Percentiles rank a stretch among this genome's conserved stretches.
These are phyloP conservation scores for Meganola albula DNA, from an alignment of 2,888 invertebrate genomes.

Conservation along the genomic window DNA sequence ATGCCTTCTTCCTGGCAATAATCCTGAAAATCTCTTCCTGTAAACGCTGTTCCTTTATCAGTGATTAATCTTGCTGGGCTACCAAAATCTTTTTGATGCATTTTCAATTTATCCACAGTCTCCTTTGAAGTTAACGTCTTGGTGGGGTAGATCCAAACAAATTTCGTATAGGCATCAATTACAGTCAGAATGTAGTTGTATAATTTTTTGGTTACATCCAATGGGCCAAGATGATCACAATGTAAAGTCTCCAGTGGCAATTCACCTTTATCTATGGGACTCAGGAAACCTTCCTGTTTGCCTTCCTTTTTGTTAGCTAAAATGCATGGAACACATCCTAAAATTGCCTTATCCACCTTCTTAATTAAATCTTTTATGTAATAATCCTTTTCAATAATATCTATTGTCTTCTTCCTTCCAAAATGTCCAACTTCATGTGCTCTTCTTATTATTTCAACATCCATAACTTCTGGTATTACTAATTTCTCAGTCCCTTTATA, in stretches of 20 bases:
- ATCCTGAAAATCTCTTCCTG: conserved; percentile 15
- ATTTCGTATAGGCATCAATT: conserved; percentile 19
- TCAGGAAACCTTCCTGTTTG: conserved; percentile 25
- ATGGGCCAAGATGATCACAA: conserved; percentile 20
- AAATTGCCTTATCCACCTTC: conserved; percentile 16
- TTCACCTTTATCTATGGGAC: conserved; percentile 16
- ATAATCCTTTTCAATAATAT: conserved; percentile 30
- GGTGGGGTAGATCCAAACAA: conserved; percentile 22
- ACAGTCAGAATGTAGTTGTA: conserved; percentile 22
- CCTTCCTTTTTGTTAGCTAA: conserved; percentile 25
- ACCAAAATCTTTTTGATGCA: no score
- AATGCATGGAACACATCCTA: conserved; percentile 23
- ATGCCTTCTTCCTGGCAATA: conserved; percentile 22
- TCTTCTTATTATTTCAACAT: conserved; percentile 2
- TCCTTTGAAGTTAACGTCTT: conserved; percentile 8
- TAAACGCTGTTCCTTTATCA: no score
- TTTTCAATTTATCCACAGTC: no score
- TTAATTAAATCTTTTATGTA: conserved; percentile 24
- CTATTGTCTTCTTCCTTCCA: conserved; percentile 25
- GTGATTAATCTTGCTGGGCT: no score
- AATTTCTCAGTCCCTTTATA: conserved; percentile 3
- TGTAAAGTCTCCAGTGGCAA: conserved; percentile 15
- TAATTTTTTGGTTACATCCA: conserved; percentile 16
- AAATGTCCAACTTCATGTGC: conserved; percentile 9
- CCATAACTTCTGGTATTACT: conserved; percentile 2